Evolutionary conservation across 2,797 vertebrate genomes (phyloP), one percentile per base, ranked within the genome.

Genomic region (Pangasius sanitwongsei): DNA sequence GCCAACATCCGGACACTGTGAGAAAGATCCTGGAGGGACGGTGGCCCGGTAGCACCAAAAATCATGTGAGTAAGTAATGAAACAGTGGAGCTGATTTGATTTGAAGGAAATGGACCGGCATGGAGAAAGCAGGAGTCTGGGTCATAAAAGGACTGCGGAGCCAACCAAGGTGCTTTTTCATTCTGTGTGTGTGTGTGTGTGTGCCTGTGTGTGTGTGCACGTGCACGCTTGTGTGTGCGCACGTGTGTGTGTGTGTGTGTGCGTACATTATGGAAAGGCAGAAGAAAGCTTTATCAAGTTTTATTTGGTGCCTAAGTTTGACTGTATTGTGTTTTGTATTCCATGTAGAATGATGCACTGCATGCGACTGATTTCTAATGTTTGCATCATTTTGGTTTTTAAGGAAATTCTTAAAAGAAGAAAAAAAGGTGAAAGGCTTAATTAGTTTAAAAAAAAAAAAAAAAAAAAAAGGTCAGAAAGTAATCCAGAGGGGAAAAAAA

Each of bases 1-100:
- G 95, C 94, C 92, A 87, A 93, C 91, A 94, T 92, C 94, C 93
- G 90, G 93, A 93, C 95, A 96, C 96, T 96, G 96, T 96, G 96
- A 95, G 59, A 34, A 92, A 91, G 92, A 91, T 78, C 18, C 91
- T 90, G 48, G 81, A 83, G 86, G 87, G 85, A 91, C 55, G 80
- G 88, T 92, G 88, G 83, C 67, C 89, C 78, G 84, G 88, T 80
- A 81, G 86, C 78, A 89, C 86, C 89, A 88, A 84, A 91, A 61
- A 86, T 4, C 69, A 87, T 20, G 0, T 28, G 23, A 55, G 28
- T 48, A 85, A 37, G 48, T 80, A 83, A 18, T 70, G 48, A 72
- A 86, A 50, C 41, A 55, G 15, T 86, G 25, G 8, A 61, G 82
- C 31, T 12, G n/a, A 25, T 85, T 80, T 69, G 50, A 61, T 87